Conservation (phyloP, 2,113 vertebrate species). For the Herpetotheres cachinnans region DNA sequence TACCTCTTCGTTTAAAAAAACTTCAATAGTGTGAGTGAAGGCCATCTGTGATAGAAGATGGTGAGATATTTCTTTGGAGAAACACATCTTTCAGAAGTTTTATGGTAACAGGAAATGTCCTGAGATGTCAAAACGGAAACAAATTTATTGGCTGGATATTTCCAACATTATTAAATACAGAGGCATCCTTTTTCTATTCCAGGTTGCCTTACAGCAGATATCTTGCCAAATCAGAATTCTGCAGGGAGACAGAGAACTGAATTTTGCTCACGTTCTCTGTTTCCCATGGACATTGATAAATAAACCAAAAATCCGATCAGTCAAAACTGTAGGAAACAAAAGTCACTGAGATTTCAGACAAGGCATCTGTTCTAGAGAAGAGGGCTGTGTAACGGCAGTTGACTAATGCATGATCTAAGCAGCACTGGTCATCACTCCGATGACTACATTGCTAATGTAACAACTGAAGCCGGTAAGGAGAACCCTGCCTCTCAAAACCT, state of each 20-base stretch:
- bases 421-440: neutral
- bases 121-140: neutral
- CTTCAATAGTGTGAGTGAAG: neutral
- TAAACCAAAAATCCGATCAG: neutral
- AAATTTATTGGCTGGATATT: neutral
- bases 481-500: neutral
- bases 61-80: neutral
- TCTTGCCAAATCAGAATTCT: neutral
- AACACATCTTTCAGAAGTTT: neutral
- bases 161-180: neutral
- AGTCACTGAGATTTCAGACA: neutral
- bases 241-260: neutral
- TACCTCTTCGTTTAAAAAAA: neutral
- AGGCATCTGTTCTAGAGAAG: neutral
- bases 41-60: neutral
- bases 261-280: neutral
- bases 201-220: neutral
- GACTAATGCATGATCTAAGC: neutral
- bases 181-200: neutral
- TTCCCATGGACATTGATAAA: neutral
- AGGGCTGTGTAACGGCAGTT: neutral
- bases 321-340: neutral
- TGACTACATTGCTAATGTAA: neutral
- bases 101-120: neutral
- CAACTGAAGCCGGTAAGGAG: neutral